Conservation (phyloP, 2,113 vertebrate genomes). For the Circaetus gallicus region DNA sequence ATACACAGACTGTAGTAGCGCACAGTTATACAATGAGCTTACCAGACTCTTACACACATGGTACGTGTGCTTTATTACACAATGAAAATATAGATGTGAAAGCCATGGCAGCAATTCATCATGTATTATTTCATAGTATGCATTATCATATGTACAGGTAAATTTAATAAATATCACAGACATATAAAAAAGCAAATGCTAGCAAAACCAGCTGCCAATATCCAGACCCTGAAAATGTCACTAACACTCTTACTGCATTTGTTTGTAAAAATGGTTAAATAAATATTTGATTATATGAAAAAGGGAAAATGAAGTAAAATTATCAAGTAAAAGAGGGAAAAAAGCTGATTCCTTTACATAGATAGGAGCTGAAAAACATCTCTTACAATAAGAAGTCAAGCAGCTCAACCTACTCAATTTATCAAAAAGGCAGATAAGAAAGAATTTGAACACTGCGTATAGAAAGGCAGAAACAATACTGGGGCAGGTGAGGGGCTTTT, state of each 20-base stretch:
- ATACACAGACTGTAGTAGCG: background rate
- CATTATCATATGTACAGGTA: background rate
- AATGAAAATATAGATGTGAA: background rate
- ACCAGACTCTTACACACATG: background rate
- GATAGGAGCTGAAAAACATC: background rate
- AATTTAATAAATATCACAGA: background rate
- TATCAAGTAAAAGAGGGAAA: background rate
- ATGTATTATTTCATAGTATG: background rate
- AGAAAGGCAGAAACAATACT: background rate
- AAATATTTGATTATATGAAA: background rate
- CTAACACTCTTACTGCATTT: background rate
- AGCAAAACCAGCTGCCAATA: background rate
- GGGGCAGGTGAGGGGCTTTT: background rate
- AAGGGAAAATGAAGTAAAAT: background rate
- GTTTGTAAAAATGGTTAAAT: background rate
- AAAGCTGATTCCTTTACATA: background rate
- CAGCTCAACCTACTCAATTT: background rate
- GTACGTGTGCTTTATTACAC: background rate
- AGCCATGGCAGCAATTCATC: background rate
- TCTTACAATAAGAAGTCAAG: background rate
- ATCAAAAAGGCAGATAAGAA: background rate
- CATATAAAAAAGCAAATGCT: background rate
- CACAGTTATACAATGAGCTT: background rate
- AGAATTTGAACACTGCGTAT: background rate
- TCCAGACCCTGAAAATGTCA: background rate